Percentiles rank a stretch among this genome's conserved stretches.
Conservation (phyloP, 30 jellyfish, hydroid and myxozoan species). For the Turritopsis rubra region DNA sequence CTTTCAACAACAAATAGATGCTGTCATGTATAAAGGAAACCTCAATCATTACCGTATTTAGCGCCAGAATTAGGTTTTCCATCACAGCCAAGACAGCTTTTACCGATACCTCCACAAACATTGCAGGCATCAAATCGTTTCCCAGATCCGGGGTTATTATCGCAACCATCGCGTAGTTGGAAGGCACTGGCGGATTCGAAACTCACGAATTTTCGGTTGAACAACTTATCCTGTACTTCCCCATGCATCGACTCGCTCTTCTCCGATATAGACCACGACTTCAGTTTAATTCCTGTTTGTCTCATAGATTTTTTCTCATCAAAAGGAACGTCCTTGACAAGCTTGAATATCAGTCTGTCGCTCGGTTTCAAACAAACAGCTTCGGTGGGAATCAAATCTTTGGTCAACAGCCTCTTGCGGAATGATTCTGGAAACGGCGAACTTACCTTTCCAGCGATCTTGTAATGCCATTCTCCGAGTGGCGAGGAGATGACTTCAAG, state of each 20-base stretch:
- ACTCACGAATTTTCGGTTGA: not conserved
- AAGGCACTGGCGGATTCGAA: not conserved
- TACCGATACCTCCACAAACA: not conserved
- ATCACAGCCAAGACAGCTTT: slow-evolving; percentile 31
- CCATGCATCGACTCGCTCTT: not conserved
- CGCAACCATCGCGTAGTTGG: not conserved
- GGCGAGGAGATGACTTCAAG: not conserved
- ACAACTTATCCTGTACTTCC: not conserved
- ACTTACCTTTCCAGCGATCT: not conserved
- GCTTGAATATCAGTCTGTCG: not conserved
- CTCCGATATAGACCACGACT: not conserved
- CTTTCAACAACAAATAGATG: too few species aligned
- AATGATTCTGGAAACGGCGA: not conserved
- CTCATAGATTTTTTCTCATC: not conserved
- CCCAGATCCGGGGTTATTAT: not conserved
- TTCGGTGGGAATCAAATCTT: not conserved
- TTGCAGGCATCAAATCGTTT: not conserved
- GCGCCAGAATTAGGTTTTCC: slow-evolving; percentile 31
- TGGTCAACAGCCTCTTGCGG: not conserved
- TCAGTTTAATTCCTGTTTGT: not conserved
- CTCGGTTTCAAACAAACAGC: not conserved
- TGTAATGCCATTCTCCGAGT: not conserved
- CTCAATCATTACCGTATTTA: slow-evolving; percentile 12
- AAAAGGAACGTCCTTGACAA: not conserved
- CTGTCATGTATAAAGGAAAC: too few species aligned